Conservation (phyloP, 2,797 vertebrate species). For the Sebastolobus altivelis region DNA sequence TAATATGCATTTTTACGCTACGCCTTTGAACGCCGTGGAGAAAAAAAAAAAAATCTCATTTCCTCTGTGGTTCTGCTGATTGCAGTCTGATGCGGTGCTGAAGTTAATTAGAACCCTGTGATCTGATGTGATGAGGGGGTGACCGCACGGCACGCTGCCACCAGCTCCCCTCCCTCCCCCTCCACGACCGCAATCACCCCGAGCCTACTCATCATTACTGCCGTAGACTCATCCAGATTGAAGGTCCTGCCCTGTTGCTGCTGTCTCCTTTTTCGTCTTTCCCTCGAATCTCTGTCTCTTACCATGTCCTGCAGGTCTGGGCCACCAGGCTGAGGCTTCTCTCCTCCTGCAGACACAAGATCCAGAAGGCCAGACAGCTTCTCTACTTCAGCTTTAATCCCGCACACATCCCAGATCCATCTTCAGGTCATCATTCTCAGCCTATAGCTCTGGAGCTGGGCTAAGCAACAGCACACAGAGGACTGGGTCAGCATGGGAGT, state of each 20-base stretch:
- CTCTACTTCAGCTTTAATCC: slow-evolving; percentile 43
- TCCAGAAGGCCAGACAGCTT: slow-evolving; percentile 41
- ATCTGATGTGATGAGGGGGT: slow-evolving; percentile 77
- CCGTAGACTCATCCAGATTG: slow-evolving; percentile 32
- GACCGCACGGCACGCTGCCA: slow-evolving; percentile 54
- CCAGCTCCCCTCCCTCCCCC: slow-evolving; percentile 24
- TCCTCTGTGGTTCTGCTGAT: slow-evolving; percentile 80
- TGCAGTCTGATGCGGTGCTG: slow-evolving; percentile 75
- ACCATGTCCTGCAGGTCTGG: slow-evolving; percentile 41
- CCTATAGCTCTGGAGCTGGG: background rate
- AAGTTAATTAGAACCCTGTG: slow-evolving; percentile 82
- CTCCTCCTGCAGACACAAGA: slow-evolving; percentile 39
- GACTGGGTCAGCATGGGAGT: background rate
- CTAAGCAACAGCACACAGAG: slow-evolving; percentile 11
- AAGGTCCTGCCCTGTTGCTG: slow-evolving; percentile 22
- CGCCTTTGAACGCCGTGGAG: slow-evolving; percentile 56
- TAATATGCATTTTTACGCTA: slow-evolving; percentile 81
- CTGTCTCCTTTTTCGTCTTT: slow-evolving; percentile 12
- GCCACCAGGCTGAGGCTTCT: slow-evolving; percentile 27
- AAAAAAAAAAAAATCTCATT: slow-evolving; percentile 71
- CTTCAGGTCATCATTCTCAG: slow-evolving; percentile 51
- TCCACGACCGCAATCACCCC: slow-evolving; percentile 52
- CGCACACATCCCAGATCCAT: slow-evolving; percentile 59
- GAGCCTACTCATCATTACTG: slow-evolving; percentile 53
- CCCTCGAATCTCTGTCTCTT: slow-evolving; percentile 6